phyloP scores from a whole-genome alignment of 2,113 vertebrate species.

The Myotis davidii region DNA sequence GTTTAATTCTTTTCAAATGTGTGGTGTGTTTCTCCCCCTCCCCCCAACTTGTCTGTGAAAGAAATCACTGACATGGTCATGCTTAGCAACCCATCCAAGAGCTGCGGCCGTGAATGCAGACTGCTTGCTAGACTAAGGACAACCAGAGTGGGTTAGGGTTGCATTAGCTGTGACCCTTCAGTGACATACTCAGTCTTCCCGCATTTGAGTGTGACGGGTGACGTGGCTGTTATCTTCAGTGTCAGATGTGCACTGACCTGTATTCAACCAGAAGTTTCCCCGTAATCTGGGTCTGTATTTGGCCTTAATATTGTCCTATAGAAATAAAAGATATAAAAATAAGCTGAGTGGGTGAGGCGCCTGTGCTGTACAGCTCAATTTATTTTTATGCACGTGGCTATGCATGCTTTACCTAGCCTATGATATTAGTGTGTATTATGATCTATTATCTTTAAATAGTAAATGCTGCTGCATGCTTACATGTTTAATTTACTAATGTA shows the following conservation, averaged over 20 bases:
- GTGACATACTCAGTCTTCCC: neutral
- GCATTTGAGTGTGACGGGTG: neutral
- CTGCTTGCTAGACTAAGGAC: neutral
- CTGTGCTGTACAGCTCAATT: neutral
- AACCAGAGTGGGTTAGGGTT: neutral
- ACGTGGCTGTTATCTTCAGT: neutral
- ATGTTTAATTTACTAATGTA: neutral
- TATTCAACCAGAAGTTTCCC: neutral
- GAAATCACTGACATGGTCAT: neutral
- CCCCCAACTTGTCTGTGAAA: neutral
- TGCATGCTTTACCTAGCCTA: neutral
- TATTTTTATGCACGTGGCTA: neutral
- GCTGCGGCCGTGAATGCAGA: neutral
- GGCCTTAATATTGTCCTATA: neutral
- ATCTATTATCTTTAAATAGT: neutral
- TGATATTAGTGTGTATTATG: neutral
- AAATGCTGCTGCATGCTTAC: neutral
- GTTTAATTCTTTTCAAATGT: slow-evolving; percentile 34
- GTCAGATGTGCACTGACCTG: neutral
- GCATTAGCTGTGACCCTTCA: neutral
- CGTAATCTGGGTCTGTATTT: neutral
- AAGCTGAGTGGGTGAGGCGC: neutral
- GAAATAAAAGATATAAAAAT: slow-evolving; percentile 5
- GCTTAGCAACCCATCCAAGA: slow-evolving; percentile 7
- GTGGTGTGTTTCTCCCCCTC: neutral